Conservation (phyloP, 2,797 vertebrate genomes). For the Serranus cabrilla region DNA sequence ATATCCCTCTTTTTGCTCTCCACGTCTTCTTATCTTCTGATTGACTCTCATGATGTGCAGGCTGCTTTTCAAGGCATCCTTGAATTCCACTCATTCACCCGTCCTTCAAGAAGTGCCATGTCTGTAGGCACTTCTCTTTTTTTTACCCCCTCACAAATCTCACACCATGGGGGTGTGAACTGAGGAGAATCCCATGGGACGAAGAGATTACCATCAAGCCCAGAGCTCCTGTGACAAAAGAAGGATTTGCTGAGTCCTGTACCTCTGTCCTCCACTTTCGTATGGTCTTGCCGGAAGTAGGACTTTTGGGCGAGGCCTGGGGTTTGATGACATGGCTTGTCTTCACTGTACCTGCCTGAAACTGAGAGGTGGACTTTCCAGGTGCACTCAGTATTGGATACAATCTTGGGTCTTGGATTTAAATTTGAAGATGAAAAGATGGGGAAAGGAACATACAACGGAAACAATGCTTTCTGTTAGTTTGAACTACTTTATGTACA, state of each 20-base stretch:
- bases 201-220: conserved; percentile 82
- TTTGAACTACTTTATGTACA: not conserved
- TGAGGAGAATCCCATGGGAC: conserved; percentile 79
- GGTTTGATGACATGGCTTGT: conserved; percentile 35
- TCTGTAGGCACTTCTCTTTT: conserved; percentile 78
- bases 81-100: conserved; percentile 81
- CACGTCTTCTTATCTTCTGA: conserved; percentile 77
- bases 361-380: conserved; percentile 25
- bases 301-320: conserved; percentile 51
- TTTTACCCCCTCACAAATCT: conserved; percentile 77
- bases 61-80: conserved; percentile 76
- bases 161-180: conserved; percentile 81
- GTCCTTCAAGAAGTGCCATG: conserved; percentile 76
- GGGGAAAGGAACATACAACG: not conserved
- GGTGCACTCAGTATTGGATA: conserved; percentile 13
- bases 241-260: conserved; percentile 79
- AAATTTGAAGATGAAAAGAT: not conserved
- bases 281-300: conserved; percentile 38
- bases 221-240: conserved; percentile 79
- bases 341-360: conserved; percentile 37
- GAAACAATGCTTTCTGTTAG: not conserved
- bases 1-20: conserved; percentile 72
- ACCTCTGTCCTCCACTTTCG: conserved; percentile 58
- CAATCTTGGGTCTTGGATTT: not conserved
- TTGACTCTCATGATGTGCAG: conserved; percentile 78